A percentile compares a stretch with the other conserved stretches of the same genome.
Conservation (phyloP, 2,888 invertebrate species). For the Cephus pygmeus region DNA sequence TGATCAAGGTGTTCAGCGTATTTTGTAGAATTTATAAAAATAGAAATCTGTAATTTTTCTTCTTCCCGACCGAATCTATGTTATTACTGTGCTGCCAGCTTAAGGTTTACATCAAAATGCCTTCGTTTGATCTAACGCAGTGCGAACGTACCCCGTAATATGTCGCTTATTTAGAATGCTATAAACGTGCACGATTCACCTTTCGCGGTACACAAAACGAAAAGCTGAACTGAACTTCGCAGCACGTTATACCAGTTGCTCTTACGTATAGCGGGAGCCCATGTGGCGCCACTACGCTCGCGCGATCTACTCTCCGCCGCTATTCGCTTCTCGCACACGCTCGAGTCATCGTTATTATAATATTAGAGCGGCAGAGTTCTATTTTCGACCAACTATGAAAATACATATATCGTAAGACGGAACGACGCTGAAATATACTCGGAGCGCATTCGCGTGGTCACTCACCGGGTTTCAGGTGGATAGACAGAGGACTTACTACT, state of each 20-base stretch:
- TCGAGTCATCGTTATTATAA: constrained; percentile 44
- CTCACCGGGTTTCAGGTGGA: constrained; percentile 8
- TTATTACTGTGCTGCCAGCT: neutral
- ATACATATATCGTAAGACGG: constrained; percentile 32
- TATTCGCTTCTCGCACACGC: constrained; percentile 10
- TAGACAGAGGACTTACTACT: neutral
- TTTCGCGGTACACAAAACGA: neutral
- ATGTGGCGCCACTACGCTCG: constrained; percentile 3
- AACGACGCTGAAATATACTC: constrained; percentile 33
- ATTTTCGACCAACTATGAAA: constrained; percentile 62
- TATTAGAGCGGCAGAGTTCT: constrained; percentile 59
- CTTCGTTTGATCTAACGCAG: neutral
- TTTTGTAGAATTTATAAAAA: neutral
- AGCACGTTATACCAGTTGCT: constrained; percentile 22
- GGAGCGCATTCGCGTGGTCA: constrained; percentile 37
- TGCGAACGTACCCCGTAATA: neutral
- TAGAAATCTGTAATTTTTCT: neutral
- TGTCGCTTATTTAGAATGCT: neutral
- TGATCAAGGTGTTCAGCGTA: neutral
- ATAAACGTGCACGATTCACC: constrained; percentile 1
- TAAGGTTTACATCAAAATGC: neutral
- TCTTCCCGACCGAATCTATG: neutral
- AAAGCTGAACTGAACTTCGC: neutral
- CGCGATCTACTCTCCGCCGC: neutral
- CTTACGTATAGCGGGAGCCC: constrained; percentile 8